phyloP scores from a whole-genome alignment of 2,888 invertebrate genomes.

The Falcaria lacertinaria region DNA sequence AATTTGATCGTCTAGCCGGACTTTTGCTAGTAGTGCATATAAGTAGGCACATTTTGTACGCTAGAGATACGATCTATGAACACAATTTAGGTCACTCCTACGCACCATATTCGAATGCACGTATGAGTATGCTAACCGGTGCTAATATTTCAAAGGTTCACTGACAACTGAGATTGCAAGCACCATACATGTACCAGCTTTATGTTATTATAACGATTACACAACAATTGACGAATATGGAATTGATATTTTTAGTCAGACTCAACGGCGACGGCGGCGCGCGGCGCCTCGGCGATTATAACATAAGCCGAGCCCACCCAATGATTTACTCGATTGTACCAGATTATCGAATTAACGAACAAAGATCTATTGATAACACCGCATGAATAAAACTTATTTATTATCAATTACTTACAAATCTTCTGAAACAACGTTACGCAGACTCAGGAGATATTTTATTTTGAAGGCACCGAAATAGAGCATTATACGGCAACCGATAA shows the following conservation, averaged over 20 bases:
- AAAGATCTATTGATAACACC: not conserved
- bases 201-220: constrained; percentile 17
- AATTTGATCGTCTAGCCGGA: not conserved
- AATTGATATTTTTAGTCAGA: constrained; percentile 21
- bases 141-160: constrained; percentile 44
- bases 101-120: constrained; percentile 11
- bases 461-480: not conserved
- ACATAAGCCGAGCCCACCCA: constrained; percentile 14
- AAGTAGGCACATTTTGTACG: not conserved
- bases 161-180: constrained; percentile 28
- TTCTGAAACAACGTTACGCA: not conserved
- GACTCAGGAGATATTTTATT: not conserved
- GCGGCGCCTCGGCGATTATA: no score
- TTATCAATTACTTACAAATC: not conserved
- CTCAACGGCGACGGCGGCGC: constrained; percentile 16
- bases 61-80: constrained; percentile 15
- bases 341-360: constrained; percentile 18
- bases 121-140: constrained; percentile 35
- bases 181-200: constrained; percentile 10
- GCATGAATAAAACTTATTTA: not conserved
- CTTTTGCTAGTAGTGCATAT: not conserved
- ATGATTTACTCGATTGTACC: constrained; percentile 19
- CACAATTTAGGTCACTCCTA: constrained; percentile 47
- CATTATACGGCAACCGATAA: no score
- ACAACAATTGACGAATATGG: constrained; percentile 18